Evolutionary conservation across 2,888 invertebrate species (phyloP), one percentile per base, ranked within the genome.

Genomic region (Teleiodes luculella): DNA sequence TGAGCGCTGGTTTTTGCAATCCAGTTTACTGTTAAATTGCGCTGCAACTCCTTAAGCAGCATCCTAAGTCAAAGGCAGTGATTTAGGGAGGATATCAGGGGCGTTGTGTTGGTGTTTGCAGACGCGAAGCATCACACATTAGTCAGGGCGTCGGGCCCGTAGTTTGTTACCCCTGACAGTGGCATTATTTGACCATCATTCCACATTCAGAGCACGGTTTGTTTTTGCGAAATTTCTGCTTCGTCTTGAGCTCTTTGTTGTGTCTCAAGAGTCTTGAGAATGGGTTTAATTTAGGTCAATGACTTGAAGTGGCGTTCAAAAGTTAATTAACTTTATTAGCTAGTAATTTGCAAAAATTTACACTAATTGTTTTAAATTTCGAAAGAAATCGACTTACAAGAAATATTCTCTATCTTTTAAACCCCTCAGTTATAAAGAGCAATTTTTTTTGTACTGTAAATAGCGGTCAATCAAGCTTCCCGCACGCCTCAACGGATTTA

Each of bases 141-240:
- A 54, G 52, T 57, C 57, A 48, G 52, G 41, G 54, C 16, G 46
- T 30, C 31, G 36, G 37, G 57, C 63, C 70, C 59, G 60, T 62
- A 68, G 70, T 82, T 76, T 78, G 78, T 79, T 76, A 72, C 72
- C 68, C 72, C 70, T 72, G 78, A 74, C 76, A 74, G 67, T 68
- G 66, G 70, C 66, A 80, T 80, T 78, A 80, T 79, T 80, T 74
- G 78, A 74, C 72, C 74, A 76, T 69, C 68, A 70, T 75, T 75
- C 73, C 72, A 72, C 67, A 78, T 77, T 75, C 76, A 63, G 57
- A 51, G 55, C 67, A 65, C 70, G 69, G 63, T 64, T 62, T 57
- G 53, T 54, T 50, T 39, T 14, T 24, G 43, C 47, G 24, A 50
- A 36, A 41, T 51, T 37, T 37, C 30, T 52, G 28, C 39, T 50